A percentile compares a stretch with the other conserved stretches of the same genome.
Conservation (phyloP, 2,888 invertebrate species). For the Xestia sexstrigata region DNA sequence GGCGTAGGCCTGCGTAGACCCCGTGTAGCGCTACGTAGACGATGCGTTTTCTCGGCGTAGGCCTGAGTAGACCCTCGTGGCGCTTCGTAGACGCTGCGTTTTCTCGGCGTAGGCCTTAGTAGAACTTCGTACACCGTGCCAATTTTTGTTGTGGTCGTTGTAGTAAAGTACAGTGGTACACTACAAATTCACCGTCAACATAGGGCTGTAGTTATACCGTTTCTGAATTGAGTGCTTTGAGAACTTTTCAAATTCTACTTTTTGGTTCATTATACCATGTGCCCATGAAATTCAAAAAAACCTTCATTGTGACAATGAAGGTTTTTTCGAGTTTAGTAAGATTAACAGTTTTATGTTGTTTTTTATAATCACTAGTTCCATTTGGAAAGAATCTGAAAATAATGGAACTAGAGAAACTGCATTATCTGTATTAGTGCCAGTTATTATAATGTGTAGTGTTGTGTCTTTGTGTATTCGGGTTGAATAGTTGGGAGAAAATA, state of each 20-base stretch:
- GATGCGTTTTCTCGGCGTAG: not conserved
- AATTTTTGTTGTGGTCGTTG: not conserved
- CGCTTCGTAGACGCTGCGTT: conserved; percentile 7
- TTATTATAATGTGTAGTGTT: not conserved
- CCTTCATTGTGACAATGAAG: too few relatives aligned
- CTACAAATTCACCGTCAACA: not conserved
- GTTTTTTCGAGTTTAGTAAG: too few relatives aligned
- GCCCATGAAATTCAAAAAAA: not conserved
- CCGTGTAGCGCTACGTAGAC: not conserved
- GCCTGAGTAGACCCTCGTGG: not conserved
- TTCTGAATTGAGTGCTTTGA: not conserved
- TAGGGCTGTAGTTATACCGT: not conserved
- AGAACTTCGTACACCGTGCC: not conserved
- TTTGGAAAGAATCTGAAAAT: too few relatives aligned
- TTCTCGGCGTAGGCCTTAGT: not conserved
- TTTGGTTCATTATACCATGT: not conserved
- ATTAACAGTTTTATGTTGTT: too few relatives aligned
- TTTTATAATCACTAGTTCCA: too few relatives aligned
- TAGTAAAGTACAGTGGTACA: not conserved
- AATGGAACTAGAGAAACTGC: not conserved
- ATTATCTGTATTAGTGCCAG: not conserved
- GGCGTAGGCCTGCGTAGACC: not conserved
- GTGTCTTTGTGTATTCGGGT: not conserved
- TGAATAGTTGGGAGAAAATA: not conserved
- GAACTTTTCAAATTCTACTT: not conserved